Base-by-base conservation (phyloP, 1,140 invertebrate genomes). In the Nasonia longicornis region DNA sequence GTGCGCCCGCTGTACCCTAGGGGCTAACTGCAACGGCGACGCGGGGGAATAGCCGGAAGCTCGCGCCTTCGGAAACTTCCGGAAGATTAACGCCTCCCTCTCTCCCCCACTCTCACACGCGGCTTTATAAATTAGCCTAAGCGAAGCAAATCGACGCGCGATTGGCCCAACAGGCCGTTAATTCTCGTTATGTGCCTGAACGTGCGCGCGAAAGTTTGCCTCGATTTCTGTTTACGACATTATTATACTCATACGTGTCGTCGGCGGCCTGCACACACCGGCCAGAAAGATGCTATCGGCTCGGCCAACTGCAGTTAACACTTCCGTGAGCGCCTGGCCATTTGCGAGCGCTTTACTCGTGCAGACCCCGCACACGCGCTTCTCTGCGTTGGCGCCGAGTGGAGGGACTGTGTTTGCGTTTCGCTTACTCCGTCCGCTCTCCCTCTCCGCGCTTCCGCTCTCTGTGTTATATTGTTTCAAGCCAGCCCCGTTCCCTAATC, bases 11-110 rank as follows among this genome's bases (percentile, higher is more conserved):
- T 26, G 26, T 58, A 58, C 16, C 16, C 52, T n/a, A 2, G 52
- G 52, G 52, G 16, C 52, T 20, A 58, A 58, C 20, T 7, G 52
- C 20, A n/a, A 16, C 48, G 48, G 48, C 48, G 48, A 52, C 48
- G 48, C 48, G 20, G 6, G 52, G 52, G 52, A 58, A 58, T 58
- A 58, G 52, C 52, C 20, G 52, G 6, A 81, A 70, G 70, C 80
- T 35, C 82, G 80, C 80, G 83, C 72, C 83, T 74, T 58, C 66
- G 81, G 73, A 80, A 74, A 82, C 84, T 84, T 83, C 64, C 81
- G 70, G 58, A 83, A 84, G 83, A 85, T 84, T 83, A 85, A 84
- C 84, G 81, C 70, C 64, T 4, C 16, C 52, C 52, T 20, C 10
- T 2, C 45, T 48, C 48, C 12, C 2, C 0, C 2, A 3, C 12